phyloP scores from a whole-genome alignment of 2,113 vertebrate species.

The Centrocercus urophasianus region DNA sequence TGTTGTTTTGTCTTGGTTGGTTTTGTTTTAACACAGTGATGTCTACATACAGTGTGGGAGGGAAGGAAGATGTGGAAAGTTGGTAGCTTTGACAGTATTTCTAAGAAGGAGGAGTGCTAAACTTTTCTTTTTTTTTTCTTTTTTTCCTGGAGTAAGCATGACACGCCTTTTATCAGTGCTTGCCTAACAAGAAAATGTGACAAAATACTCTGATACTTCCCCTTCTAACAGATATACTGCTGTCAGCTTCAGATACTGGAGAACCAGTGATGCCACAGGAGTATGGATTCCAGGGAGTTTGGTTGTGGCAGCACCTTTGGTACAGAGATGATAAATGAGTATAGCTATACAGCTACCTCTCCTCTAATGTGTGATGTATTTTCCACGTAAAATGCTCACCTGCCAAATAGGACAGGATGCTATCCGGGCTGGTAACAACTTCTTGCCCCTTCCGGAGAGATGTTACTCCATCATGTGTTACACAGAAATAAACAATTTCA shows the following conservation, averaged over 20 bases:
- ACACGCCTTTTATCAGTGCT: background rate
- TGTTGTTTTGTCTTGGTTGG: background rate
- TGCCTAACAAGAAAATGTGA: background rate
- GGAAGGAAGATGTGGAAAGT: background rate
- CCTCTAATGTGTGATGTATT: background rate
- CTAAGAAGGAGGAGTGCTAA: background rate
- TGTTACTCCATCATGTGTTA: background rate
- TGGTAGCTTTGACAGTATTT: background rate
- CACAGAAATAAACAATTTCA: background rate
- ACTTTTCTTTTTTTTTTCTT: background rate
- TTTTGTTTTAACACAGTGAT: background rate
- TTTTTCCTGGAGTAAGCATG: background rate
- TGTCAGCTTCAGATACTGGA: background rate
- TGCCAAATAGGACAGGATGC: rapidly evolving
- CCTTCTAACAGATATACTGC: background rate
- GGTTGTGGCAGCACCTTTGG: background rate
- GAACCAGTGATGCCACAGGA: rapidly evolving
- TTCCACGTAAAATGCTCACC: background rate
- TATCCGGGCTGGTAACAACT: background rate
- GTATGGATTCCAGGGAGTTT: background rate
- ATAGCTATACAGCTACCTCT: background rate
- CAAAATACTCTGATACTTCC: background rate
- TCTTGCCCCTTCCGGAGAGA: background rate
- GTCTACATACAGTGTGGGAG: background rate
- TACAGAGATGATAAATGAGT: background rate